These are phyloP conservation scores for Himalopsyche japonica DNA, from an alignment of 2,888 invertebrate species.

Conservation along the genomic window DNA sequence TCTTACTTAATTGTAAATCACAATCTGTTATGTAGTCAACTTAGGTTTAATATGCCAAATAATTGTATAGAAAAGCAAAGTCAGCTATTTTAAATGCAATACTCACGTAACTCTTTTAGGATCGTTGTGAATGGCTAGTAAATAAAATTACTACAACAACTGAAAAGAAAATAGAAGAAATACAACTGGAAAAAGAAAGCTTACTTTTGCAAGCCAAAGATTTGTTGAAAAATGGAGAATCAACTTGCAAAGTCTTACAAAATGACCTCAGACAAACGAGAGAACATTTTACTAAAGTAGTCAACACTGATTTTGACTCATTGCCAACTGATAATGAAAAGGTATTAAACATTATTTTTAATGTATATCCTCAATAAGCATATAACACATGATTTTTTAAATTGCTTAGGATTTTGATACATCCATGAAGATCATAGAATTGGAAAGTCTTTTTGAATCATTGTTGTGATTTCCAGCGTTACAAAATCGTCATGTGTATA, in stretches of 20 bases:
- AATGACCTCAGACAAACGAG: slow-evolving; percentile 54
- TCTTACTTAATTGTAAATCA: neutral
- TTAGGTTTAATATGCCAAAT: too few relatives aligned
- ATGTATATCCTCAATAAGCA: neutral
- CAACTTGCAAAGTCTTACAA: slow-evolving; percentile 55
- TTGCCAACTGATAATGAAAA: slow-evolving; percentile 50
- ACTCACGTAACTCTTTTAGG: slow-evolving; percentile 44
- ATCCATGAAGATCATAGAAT: too few relatives aligned
- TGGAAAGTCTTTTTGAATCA: too few relatives aligned
- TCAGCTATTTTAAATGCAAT: neutral
- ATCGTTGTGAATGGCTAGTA: slow-evolving; percentile 58
- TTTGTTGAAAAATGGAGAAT: slow-evolving; percentile 53
- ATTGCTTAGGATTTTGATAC: too few relatives aligned
- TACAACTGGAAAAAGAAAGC: slow-evolving; percentile 53
- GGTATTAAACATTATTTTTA: slow-evolving; percentile 45
- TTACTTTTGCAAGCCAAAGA: slow-evolving; percentile 53
- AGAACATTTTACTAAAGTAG: slow-evolving; percentile 50
- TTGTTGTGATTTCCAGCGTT: too few relatives aligned
- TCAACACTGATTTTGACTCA: slow-evolving; percentile 46
- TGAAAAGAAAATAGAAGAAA: slow-evolving; percentile 57
- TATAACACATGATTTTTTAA: too few relatives aligned
- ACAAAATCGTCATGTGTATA: too few relatives aligned
- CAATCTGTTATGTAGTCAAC: too few relatives aligned
- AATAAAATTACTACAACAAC: slow-evolving; percentile 59
- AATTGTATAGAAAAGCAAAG: neutral